Conservation (phyloP, 2,888 invertebrate genomes). For the Sinhomidia bicolor region DNA sequence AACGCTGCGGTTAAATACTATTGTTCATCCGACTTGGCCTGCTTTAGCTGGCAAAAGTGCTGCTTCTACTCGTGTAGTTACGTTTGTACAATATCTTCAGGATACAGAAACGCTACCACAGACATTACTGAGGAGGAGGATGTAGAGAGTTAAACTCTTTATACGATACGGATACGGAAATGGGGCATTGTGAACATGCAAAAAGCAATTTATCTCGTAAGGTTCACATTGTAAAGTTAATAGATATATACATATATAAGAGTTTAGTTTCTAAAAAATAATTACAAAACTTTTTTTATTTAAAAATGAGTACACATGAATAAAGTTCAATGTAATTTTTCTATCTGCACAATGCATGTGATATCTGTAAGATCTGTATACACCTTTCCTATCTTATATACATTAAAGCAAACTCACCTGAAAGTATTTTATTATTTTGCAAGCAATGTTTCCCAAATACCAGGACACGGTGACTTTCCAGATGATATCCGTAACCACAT, state of each 20-base stretch:
- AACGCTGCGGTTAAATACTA: slow-evolving; percentile 30
- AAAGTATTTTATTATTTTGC: slow-evolving; percentile 92
- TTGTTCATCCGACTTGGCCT: slow-evolving; percentile 50
- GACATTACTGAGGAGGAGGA: background rate
- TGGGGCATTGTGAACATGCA: background rate
- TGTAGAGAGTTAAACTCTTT: background rate
- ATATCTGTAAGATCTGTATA: background rate
- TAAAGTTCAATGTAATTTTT: no score
- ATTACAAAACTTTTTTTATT: background rate
- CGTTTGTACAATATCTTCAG: background rate
- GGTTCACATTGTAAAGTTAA: no score
- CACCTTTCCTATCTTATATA: background rate
- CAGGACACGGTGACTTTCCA: slow-evolving; percentile 95
- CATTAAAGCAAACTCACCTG: slow-evolving; percentile 84
- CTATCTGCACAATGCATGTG: no score
- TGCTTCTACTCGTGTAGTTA: slow-evolving; percentile 47
- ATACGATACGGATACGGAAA: background rate
- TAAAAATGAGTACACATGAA: background rate
- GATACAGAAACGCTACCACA: background rate
- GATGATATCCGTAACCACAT: slow-evolving; percentile 93
- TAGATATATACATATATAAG: background rate
- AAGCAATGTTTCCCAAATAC: slow-evolving; percentile 93
- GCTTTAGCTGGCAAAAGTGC: slow-evolving; percentile 53
- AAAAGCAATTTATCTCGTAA: no score
- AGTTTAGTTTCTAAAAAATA: no score